These are phyloP conservation scores for Geotrypetes seraphini DNA, from an alignment of 2,797 vertebrate species.

Conservation along the genomic window DNA sequence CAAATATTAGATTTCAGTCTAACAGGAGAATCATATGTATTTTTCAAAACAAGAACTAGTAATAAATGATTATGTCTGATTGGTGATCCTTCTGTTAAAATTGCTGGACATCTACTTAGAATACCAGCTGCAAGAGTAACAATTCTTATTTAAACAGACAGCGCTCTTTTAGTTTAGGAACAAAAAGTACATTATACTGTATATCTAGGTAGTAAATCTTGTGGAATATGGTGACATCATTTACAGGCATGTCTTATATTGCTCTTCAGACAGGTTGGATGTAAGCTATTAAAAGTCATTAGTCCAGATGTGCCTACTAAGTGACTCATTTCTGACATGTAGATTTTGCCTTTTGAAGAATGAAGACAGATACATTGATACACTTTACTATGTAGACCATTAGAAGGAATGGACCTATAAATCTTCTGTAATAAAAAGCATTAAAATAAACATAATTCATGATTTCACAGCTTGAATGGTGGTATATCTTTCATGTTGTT, in stretches of 20 bases:
- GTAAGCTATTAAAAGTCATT: constrained; percentile 15
- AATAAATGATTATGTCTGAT: constrained; percentile 5
- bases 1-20: too few species aligned
- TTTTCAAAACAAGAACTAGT: too few species aligned
- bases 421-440: constrained; percentile 7
- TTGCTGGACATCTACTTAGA: constrained; percentile 1
- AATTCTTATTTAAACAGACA: constrained; percentile 18
- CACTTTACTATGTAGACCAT: constrained; percentile 1
- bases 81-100: constrained; percentile 22
- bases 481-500: too few species aligned
- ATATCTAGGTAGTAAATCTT: constrained; percentile 23
- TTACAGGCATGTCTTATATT: constrained; percentile 14
- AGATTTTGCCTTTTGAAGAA: constrained; percentile 17
- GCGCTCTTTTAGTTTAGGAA: constrained; percentile 30
- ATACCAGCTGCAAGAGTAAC: constrained; percentile 16
- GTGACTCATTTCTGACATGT: constrained; percentile 6
- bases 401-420: constrained; percentile 6
- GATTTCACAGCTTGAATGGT: too few species aligned
- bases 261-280: constrained; percentile 11
- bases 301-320: constrained; percentile 24
- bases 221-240: constrained; percentile 19
- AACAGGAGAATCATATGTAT: too few species aligned
- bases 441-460: constrained; percentile 5
- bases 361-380: constrained; percentile 4
- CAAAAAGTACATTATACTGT: constrained; percentile 24